Evolutionary conservation across 2,113 vertebrate genomes (phyloP).

Genomic region (Tetrax tetrax): DNA sequence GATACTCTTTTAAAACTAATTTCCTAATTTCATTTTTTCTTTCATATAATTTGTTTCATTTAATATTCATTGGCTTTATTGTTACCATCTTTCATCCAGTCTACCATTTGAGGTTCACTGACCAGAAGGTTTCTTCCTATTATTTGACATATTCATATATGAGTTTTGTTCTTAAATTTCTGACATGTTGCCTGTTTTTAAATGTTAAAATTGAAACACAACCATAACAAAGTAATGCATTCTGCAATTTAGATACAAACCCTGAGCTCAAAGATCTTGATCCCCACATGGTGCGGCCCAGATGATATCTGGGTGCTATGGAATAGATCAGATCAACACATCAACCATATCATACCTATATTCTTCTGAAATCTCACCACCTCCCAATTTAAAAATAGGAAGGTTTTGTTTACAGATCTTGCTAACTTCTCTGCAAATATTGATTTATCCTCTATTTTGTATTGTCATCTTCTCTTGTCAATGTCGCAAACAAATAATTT

Average conservation of each 20-base stretch:
- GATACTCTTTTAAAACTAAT: slow-evolving; percentile 12
- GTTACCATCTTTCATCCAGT: slow-evolving; percentile 3
- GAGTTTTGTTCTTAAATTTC: not conserved
- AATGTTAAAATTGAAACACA: not conserved
- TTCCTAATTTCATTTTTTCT: slow-evolving; percentile 35
- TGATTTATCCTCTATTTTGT: not conserved
- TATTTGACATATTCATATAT: not conserved
- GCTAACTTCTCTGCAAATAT: not conserved
- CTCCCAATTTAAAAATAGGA: not conserved
- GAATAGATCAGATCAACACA: not conserved
- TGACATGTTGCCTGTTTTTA: not conserved
- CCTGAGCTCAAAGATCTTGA: not conserved
- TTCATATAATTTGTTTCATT: slow-evolving; percentile 9
- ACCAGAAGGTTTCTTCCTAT: not conserved
- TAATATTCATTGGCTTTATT: slow-evolving; percentile 33
- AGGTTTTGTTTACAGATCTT: not conserved
- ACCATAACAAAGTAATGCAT: not conserved
- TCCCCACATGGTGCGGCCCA: not conserved
- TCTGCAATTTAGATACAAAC: not conserved
- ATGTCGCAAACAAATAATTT: not conserved
- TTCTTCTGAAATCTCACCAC: not conserved
- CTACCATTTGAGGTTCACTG: not conserved
- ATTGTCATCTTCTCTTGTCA: not conserved
- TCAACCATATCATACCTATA: not conserved
- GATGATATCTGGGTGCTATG: not conserved